Percentiles rank a stretch among this genome's conserved stretches.
Conservation (phyloP, 1,140 invertebrate species). For the Orius insidiosus region DNA sequence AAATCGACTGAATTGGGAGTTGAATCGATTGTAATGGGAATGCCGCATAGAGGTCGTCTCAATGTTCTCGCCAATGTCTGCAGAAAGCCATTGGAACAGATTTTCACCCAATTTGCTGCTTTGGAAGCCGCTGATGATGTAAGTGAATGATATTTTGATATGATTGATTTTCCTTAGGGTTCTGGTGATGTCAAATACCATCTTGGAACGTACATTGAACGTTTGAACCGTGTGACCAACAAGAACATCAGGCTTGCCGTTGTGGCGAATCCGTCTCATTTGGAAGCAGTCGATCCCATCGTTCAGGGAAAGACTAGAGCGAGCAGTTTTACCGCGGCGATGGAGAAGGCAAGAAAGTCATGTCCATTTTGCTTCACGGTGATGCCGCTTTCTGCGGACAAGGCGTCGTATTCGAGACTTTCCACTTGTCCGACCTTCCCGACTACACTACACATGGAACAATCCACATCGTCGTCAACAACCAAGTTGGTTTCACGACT, state of each 20-base stretch:
- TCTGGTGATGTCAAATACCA: constrained; percentile 99
- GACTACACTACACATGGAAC: constrained; percentile 97
- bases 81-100: constrained; percentile 90
- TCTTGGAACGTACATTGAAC: constrained; percentile 94
- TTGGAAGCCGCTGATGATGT: constrained; percentile 94
- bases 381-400: constrained; percentile 98
- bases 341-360: constrained; percentile 90
- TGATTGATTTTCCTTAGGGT: constrained; percentile 39
- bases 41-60: constrained; percentile 95
- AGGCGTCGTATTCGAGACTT: constrained; percentile 98
- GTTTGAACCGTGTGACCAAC: constrained; percentile 92
- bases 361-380: constrained; percentile 90
- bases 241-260: constrained; percentile 96
- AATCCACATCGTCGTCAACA: constrained; percentile 95
- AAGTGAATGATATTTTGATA: constrained; percentile 22
- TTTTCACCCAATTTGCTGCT: constrained; percentile 96
- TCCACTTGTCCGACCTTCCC: constrained; percentile 94
- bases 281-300: constrained; percentile 94
- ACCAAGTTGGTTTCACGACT: constrained; percentile 98
- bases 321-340: constrained; percentile 98
- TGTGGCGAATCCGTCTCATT: constrained; percentile 94
- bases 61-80: constrained; percentile 98
- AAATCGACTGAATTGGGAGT: constrained; percentile 87
- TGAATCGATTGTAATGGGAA: constrained; percentile 96
- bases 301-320: constrained; percentile 93